A percentile compares a stretch with the other conserved stretches of the same genome.
Conservation (phyloP, 35 echinoderm and acorn worm species). For the Heliocidaris tuberculata region DNA sequence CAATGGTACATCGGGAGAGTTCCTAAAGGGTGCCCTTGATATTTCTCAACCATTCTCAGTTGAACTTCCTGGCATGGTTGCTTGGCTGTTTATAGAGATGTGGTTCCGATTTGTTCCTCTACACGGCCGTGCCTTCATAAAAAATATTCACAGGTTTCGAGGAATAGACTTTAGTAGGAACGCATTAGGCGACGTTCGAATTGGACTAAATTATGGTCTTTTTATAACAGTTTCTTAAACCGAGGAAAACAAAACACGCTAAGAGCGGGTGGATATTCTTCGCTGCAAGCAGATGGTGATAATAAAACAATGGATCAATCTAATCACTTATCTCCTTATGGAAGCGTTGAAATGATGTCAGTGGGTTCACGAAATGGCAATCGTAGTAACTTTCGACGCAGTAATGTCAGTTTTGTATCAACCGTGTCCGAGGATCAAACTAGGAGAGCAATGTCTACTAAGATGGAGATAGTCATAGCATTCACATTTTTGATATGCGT, state of each 20-base stretch:
- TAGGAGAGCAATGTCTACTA: not conserved
- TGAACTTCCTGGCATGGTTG: not conserved
- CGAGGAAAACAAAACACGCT: not conserved
- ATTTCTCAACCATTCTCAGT: not conserved
- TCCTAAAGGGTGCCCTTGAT: not conserved
- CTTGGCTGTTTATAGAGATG: not conserved
- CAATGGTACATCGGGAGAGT: not conserved
- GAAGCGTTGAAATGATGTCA: not conserved
- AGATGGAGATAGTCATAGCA: not conserved
- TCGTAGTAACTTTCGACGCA: not conserved
- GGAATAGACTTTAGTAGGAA: not conserved
- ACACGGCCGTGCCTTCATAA: not conserved
- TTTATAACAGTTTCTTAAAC: not conserved
- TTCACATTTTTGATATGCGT: not conserved
- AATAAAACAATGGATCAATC: not conserved
- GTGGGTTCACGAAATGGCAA: not conserved
- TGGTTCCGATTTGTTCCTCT: slow-evolving; percentile 6
- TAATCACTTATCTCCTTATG: not conserved
- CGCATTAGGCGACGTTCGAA: not conserved
- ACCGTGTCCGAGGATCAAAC: not conserved
- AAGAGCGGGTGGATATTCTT: not conserved
- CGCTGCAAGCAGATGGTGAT: not conserved
- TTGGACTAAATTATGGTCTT: not conserved
- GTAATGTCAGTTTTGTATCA: not conserved
- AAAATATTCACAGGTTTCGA: not conserved